Percentiles rank a stretch among this genome's conserved stretches.
Evolutionary conservation across 2,888 invertebrate genomes (phyloP).

Genomic region (Diarsia rubi): DNA sequence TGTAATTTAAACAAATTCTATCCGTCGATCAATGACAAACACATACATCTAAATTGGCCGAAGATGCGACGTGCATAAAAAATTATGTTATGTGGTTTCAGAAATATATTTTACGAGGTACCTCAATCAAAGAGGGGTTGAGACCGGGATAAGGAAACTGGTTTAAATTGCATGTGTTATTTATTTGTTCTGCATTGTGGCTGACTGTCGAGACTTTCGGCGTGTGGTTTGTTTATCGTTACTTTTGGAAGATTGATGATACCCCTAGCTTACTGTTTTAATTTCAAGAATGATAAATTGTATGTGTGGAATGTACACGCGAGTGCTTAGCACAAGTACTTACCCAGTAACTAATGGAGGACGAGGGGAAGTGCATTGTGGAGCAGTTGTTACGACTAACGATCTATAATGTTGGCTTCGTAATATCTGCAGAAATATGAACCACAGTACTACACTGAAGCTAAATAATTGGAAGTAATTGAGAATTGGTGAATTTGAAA

Average conservation of each 20-base stretch:
- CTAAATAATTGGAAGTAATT: neutral
- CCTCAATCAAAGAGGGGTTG: conserved; percentile 32
- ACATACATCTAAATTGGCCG: conserved; percentile 45
- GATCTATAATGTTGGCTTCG: conserved; percentile 35
- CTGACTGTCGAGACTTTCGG: conserved; percentile 37
- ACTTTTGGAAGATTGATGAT: conserved; percentile 61
- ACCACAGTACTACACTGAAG: neutral
- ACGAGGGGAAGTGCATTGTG: conserved; percentile 32
- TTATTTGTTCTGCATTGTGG: conserved; percentile 51
- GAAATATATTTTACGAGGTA: conserved; percentile 38
- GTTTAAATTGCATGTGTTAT: conserved; percentile 55
- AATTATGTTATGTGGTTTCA: conserved; percentile 2
- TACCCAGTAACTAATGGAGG: conserved; percentile 45
- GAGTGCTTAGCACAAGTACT: conserved; percentile 40
- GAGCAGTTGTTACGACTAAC: conserved; percentile 30
- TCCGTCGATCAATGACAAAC: conserved; percentile 55
- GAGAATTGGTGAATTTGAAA: neutral
- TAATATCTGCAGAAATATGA: conserved; percentile 2
- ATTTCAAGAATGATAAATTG: conserved; percentile 58
- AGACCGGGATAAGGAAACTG: conserved; percentile 22
- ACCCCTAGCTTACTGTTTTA: conserved; percentile 55
- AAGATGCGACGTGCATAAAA: conserved; percentile 43
- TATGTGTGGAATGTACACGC: conserved; percentile 43
- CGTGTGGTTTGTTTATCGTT: conserved; percentile 43
- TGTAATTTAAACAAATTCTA: conserved; percentile 59